Base-by-base conservation (phyloP, 2,888 invertebrate genomes). In the Epinotia nisella region DNA sequence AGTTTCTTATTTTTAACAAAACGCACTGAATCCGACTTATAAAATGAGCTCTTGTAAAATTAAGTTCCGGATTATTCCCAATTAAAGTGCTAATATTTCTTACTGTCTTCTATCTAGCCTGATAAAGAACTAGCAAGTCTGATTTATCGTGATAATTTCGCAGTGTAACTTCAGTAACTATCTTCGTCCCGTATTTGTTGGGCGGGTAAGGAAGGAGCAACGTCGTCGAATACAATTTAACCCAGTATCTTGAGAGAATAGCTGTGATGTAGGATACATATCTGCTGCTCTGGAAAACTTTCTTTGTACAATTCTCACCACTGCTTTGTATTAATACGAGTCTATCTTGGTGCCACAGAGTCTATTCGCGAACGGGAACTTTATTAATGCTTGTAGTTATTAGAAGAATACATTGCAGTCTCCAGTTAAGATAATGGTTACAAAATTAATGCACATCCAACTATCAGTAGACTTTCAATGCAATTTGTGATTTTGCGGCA, bases 51-150 rank as follows among this genome's bases (percentile, higher is more conserved):
- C 13, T 3, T 45, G 15, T 1, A 15, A 45, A 45, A 15, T 45
- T 15, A 49, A 49, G n/a, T n/a, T 49, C 49, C 7, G 1, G 49
- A 49, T 49, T 49, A 49, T 49, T 49, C 49, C n/a, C 4, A 49
- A n/a, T n/a, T 49, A 49, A 49, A n/a, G 49, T 49, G n/a, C n/a
- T n/a, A n/a, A n/a, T 35, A 35, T 49, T 49, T 49, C 49, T n/a
- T n/a, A n/a, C 49, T n/a, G 45, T 49, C 49, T 49, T 49, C 4
- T 45, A 49, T 5, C 49, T n/a, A 1, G 7, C 49, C 1, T n/a
- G 49, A 49, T n/a, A 49, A 49, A 49, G 49, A 49, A n/a, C 15
- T n/a, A 7, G 49, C n/a, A n/a, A 13, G n/a, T 49, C 49, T 49
- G 35, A 35, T 35, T 35, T 9, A 35, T 35, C 9, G 49, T 15